Conservation (phyloP, 2,113 vertebrate species). For the Ariopsis seemanni region DNA sequence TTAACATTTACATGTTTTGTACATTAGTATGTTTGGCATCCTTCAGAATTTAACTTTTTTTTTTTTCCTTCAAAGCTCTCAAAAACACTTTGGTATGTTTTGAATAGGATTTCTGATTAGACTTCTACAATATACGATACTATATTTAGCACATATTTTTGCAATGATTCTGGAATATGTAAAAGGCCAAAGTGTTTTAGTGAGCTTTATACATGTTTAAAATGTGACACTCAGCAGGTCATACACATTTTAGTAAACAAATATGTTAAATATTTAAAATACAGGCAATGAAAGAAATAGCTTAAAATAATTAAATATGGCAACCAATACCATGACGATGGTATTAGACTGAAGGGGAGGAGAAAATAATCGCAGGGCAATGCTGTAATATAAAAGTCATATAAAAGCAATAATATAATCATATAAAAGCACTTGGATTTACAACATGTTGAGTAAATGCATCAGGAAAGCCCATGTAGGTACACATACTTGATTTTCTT, state of each 20-base stretch:
- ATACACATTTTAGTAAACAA: neutral
- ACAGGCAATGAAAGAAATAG: neutral
- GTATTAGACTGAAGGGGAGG: neutral
- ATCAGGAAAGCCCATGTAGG: neutral
- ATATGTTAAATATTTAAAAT: neutral
- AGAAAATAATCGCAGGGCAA: neutral
- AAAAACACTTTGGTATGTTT: neutral
- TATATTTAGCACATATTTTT: neutral
- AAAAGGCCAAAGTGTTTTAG: neutral
- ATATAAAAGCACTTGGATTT: conserved; percentile 13
- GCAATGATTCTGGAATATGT: neutral
- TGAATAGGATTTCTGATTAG: neutral
- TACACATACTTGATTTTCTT: conserved; percentile 6
- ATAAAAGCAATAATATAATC: neutral
- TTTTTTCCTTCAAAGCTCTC: neutral
- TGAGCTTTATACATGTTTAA: neutral
- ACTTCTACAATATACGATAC: neutral
- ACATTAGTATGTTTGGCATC: neutral
- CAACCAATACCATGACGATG: neutral
- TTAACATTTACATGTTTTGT: neutral
- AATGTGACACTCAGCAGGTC: no score
- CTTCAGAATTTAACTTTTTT: no score
- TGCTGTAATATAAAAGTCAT: neutral
- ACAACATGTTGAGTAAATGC: conserved; percentile 40
- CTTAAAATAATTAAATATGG: neutral